Evolutionary conservation across 2,888 invertebrate species (phyloP).

Genomic region (Pardosa pseudoannulata): DNA sequence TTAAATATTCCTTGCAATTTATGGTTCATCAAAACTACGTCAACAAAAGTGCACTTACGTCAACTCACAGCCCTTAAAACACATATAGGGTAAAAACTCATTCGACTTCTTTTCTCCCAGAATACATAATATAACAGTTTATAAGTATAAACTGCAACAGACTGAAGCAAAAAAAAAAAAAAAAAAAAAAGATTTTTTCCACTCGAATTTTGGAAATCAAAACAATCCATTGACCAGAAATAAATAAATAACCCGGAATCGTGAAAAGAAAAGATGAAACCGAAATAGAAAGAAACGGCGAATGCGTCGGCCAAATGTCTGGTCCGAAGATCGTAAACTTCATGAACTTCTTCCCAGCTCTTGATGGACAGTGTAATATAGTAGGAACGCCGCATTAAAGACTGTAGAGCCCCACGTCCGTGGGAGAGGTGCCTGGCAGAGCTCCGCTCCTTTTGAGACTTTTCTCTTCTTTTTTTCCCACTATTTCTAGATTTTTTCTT

Average conservation of each 20-base stretch:
- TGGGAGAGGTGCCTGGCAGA: slow-evolving; percentile 23
- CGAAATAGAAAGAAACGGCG: slow-evolving; percentile 14
- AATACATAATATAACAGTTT: background rate
- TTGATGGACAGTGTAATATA: slow-evolving; percentile 71
- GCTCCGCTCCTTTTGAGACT: background rate
- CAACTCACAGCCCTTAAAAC: no score
- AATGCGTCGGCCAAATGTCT: slow-evolving; percentile 55
- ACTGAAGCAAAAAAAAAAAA: no score
- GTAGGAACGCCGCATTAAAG: slow-evolving; percentile 58
- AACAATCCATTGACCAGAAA: slow-evolving; percentile 40
- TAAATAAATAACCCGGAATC: slow-evolving; percentile 20
- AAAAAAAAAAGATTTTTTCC: no score
- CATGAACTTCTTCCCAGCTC: slow-evolving; percentile 50
- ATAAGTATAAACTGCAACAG: no score
- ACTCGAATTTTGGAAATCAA: slow-evolving; percentile 22
- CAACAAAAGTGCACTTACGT: no score
- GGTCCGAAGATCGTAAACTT: slow-evolving; percentile 60
- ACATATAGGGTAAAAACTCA: no score
- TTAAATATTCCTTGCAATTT: no score
- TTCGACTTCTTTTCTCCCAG: no score
- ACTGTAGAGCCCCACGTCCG: slow-evolving; percentile 11
- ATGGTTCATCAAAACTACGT: no score
- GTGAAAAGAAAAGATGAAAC: slow-evolving; percentile 1
- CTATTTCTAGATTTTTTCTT: slow-evolving; percentile 31
- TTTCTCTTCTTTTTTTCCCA: slow-evolving; percentile 7